Conservation (phyloP, 37 sponge, comb jelly and placozoan species). For the Spongilla lacustris region DNA sequence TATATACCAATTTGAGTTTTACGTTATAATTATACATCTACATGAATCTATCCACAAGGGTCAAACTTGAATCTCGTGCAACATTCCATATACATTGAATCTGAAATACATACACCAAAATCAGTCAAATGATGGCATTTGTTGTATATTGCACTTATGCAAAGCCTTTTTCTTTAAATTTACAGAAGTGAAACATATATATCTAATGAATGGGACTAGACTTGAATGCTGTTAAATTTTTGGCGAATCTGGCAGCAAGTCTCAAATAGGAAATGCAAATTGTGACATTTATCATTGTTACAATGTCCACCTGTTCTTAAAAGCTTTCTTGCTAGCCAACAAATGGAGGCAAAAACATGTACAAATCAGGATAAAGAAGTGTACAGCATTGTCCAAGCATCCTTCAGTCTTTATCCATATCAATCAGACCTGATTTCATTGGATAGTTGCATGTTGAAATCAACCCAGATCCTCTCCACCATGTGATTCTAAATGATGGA, state of each 20-base stretch:
- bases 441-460: not conserved
- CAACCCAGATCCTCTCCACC: not conserved
- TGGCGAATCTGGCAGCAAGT: too few relatives aligned
- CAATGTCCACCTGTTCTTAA: not conserved
- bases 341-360: not conserved
- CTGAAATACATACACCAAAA: not conserved
- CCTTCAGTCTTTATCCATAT: too few relatives aligned
- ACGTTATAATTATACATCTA: too few relatives aligned
- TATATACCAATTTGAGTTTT: too few relatives aligned
- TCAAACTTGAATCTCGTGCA: not conserved
- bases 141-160: not conserved
- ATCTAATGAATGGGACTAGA: not conserved
- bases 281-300: not conserved
- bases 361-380: not conserved
- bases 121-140: not conserved
- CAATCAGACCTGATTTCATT: not conserved
- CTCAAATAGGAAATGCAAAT: not conserved
- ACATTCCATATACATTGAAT: not conserved
- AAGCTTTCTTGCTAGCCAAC: not conserved
- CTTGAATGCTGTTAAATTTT: not conserved
- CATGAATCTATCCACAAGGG: too few relatives aligned
- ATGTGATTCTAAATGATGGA: not conserved
- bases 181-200: not conserved
- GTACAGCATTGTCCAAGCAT: not conserved
- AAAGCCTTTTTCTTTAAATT: constrained; percentile 1